These are phyloP conservation scores for Dipodomys spectabilis DNA, from an alignment of 2,113 vertebrate genomes.

Conservation along the genomic window DNA sequence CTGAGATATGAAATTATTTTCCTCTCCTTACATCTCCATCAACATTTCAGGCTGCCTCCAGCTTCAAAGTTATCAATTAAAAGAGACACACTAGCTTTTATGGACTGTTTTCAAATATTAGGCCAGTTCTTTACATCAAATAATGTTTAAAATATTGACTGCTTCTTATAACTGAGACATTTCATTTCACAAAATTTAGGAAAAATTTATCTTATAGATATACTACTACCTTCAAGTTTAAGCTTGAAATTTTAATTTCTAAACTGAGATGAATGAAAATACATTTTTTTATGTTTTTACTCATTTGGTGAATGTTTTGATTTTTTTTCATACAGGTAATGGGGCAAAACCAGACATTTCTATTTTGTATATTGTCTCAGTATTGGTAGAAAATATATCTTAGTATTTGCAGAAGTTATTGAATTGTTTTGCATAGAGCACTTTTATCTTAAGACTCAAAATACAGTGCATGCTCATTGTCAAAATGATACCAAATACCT, in stretches of 20 bases:
- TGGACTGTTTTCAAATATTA: conserved; percentile 14
- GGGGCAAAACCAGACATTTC: background rate
- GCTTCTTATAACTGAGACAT: background rate
- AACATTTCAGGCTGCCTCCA: background rate
- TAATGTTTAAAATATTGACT: conserved; percentile 3
- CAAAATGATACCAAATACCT: background rate
- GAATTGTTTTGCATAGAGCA: background rate
- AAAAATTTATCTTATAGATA: background rate
- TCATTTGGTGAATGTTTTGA: background rate
- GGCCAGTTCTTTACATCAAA: background rate
- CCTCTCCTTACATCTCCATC: background rate
- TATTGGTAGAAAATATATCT: background rate
- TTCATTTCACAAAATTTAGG: background rate
- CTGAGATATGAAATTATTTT: background rate
- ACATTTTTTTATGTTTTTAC: background rate
- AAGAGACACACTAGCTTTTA: conserved; percentile 52
- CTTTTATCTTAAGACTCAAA: background rate
- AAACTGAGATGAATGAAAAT: conserved; percentile 49
- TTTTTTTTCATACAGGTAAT: background rate
- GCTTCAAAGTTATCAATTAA: conserved; percentile 28
- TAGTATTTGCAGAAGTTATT: background rate
- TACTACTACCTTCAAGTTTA: background rate
- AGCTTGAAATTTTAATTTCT: conserved; percentile 42
- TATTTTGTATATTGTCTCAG: background rate
- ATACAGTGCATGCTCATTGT: background rate